Conservation (phyloP, 2,113 vertebrate species). For the rat (Rattus norvegicus) region DNA sequence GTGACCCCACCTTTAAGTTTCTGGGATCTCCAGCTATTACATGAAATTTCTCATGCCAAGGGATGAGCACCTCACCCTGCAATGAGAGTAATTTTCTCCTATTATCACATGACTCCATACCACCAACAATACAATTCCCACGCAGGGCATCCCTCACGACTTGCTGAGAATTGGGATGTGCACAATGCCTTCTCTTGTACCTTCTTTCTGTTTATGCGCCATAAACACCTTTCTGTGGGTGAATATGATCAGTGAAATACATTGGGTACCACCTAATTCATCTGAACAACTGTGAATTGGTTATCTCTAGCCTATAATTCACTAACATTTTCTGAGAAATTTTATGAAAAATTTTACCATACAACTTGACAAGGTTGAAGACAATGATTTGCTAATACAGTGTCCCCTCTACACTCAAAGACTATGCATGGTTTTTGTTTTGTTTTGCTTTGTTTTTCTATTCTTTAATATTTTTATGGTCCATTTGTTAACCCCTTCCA, state of each 20-base stretch:
- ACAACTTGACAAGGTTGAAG: neutral
- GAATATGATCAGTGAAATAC: neutral
- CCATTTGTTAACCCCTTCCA: no score
- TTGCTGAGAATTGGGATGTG: neutral
- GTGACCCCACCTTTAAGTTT: neutral
- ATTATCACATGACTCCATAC: neutral
- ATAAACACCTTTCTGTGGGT: neutral
- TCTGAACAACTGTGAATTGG: neutral
- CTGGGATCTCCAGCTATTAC: neutral
- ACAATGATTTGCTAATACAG: neutral
- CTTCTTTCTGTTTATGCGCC: neutral
- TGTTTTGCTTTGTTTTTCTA: no score
- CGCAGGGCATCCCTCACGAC: neutral
- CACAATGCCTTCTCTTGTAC: neutral
- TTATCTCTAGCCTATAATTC: neutral
- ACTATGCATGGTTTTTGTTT: neutral
- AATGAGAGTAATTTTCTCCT: neutral
- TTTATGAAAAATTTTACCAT: neutral
- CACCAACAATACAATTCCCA: neutral
- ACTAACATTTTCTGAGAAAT: slow-evolving; percentile 11
- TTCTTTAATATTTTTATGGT: no score
- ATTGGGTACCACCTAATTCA: neutral
- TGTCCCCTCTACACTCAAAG: neutral
- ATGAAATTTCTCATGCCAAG: neutral
- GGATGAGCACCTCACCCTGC: neutral